These are phyloP conservation scores for Hippocampus kuda DNA, from an alignment of 2,797 vertebrate genomes.

Conservation along the genomic window DNA sequence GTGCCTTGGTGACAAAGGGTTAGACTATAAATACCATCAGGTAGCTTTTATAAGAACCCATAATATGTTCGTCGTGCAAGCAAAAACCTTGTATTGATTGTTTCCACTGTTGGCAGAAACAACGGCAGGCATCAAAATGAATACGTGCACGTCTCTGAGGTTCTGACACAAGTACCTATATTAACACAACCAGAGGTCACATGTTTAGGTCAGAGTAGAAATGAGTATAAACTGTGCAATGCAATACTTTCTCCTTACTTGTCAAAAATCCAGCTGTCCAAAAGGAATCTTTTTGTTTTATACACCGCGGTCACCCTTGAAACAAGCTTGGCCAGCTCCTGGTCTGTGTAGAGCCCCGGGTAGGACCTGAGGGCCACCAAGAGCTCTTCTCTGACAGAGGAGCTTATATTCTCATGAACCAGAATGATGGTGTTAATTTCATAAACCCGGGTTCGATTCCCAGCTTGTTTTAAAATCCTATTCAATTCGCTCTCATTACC, in stretches of 20 bases:
- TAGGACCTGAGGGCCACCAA: constrained; percentile 63
- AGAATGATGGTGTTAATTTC: constrained; percentile 59
- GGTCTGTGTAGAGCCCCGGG: constrained; percentile 57
- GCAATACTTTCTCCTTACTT: constrained; percentile 54
- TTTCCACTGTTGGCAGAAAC: constrained; percentile 12
- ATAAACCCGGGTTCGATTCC: constrained; percentile 45
- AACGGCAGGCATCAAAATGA: constrained; percentile 62
- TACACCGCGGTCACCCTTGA: constrained; percentile 43
- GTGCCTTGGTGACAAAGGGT: constrained; percentile 16
- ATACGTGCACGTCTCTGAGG: constrained; percentile 69
- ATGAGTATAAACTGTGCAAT: neutral
- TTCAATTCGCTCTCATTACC: constrained; percentile 50
- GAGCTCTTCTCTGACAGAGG: constrained; percentile 56
- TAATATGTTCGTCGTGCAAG: neutral
- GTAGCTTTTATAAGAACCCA: neutral
- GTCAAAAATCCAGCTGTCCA: constrained; percentile 53
- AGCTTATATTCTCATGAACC: constrained; percentile 57
- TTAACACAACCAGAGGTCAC: neutral
- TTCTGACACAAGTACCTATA: constrained; percentile 64
- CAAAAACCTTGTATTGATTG: constrained; percentile 19
- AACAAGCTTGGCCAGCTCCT: constrained; percentile 53
- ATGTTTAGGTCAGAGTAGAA: neutral
- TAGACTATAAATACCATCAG: neutral
- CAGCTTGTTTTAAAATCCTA: constrained; percentile 59
- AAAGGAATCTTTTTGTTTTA: constrained; percentile 32